These are phyloP conservation scores for Pogona vitticeps DNA, from an alignment of 2,113 vertebrate genomes.

Conservation along the genomic window DNA sequence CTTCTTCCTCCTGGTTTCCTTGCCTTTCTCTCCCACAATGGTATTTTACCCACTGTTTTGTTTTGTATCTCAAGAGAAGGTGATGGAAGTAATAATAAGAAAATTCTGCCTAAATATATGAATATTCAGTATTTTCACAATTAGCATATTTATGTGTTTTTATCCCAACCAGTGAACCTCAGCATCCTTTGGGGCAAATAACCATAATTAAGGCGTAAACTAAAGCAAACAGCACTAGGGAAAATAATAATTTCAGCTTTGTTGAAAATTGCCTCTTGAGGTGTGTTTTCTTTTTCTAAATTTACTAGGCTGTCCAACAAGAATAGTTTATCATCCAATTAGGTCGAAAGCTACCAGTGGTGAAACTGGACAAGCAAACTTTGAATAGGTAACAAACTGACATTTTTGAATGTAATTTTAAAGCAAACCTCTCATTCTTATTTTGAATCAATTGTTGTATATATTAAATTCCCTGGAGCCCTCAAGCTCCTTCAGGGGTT, in stretches of 20 bases:
- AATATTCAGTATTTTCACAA: slow-evolving; percentile 27
- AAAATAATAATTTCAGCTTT: slow-evolving; percentile 20
- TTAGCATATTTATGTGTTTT: slow-evolving; percentile 40
- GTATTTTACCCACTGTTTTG: not conserved
- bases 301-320: slow-evolving; percentile 28
- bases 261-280: not conserved
- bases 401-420: not conserved
- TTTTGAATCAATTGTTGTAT: slow-evolving; percentile 20
- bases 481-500: slow-evolving; percentile 19
- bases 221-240: slow-evolving; percentile 1
- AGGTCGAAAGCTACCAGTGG: slow-evolving; percentile 20
- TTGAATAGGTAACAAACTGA: slow-evolving; percentile 19
- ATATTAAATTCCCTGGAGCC: not conserved
- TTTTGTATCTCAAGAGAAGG: not conserved
- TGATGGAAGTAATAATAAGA: not conserved
- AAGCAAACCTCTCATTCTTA: slow-evolving; percentile 17
- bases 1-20: not conserved
- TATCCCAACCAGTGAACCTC: slow-evolving; percentile 13
- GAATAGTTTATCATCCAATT: slow-evolving; percentile 40
- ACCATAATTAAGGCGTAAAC: slow-evolving; percentile 26
- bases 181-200: slow-evolving; percentile 34
- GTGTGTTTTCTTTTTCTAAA: slow-evolving; percentile 7
- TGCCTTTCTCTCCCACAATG: not conserved
- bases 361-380: slow-evolving; percentile 16
- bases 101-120: slow-evolving; percentile 7